Evolutionary conservation across 2,888 invertebrate species (phyloP).

Genomic region (Autographa pulchrina): DNA sequence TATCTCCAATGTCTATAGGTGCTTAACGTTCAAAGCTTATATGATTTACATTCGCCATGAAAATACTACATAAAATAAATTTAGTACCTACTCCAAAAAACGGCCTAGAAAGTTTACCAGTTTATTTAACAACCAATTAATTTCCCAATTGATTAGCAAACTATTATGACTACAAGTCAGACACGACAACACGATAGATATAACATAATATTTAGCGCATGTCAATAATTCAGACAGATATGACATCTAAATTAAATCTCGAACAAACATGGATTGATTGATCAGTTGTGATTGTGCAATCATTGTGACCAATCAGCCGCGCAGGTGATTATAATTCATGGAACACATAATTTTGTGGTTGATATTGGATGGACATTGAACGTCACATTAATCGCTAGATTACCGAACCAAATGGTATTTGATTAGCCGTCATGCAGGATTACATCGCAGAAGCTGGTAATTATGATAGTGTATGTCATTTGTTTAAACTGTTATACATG

Average conservation of each 20-base stretch:
- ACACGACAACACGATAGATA: neutral
- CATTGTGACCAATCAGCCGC: conserved; percentile 74
- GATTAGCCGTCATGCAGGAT: conserved; percentile 65
- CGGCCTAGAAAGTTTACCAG: too few species aligned
- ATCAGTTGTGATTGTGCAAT: conserved; percentile 60
- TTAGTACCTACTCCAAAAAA: too few species aligned
- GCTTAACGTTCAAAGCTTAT: too few species aligned
- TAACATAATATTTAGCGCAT: conserved; percentile 12
- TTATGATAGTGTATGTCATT: conserved; percentile 39
- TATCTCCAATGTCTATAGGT: too few species aligned
- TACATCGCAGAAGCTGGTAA: conserved; percentile 45
- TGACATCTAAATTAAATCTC: conserved; percentile 58
- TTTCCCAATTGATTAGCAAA: neutral
- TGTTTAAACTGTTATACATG: conserved; percentile 31
- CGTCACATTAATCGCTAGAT: conserved; percentile 74
- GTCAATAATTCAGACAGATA: conserved; percentile 46
- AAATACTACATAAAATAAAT: too few species aligned
- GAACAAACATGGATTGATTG: conserved; percentile 59
- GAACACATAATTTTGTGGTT: conserved; percentile 79
- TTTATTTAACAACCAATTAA: neutral
- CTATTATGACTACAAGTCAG: neutral
- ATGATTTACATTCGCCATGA: too few species aligned
- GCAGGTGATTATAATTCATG: conserved; percentile 74
- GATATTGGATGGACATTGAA: conserved; percentile 68
- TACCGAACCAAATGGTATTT: conserved; percentile 73